These are phyloP conservation scores for Chelonus insularis DNA, from an alignment of 1,140 invertebrate genomes.

Conservation along the genomic window DNA sequence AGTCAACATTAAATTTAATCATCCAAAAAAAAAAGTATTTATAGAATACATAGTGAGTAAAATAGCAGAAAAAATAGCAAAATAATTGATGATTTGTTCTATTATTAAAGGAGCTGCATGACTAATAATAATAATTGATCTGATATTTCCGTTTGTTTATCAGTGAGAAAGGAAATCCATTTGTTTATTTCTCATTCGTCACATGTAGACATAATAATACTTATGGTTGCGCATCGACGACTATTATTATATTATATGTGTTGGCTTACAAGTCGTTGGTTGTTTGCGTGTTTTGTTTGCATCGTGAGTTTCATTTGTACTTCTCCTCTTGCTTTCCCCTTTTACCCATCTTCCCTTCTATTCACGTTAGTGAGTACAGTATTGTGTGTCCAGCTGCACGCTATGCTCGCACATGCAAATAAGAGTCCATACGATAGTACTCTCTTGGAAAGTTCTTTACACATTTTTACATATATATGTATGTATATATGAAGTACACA, in stretches of 20 bases:
- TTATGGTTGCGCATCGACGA: neutral
- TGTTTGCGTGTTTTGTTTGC: conserved; percentile 43
- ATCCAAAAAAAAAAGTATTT: too few relatives aligned
- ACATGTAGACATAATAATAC: neutral
- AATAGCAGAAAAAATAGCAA: too few relatives aligned
- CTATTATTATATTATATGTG: neutral
- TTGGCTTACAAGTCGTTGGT: neutral
- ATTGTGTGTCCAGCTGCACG: conserved; percentile 42
- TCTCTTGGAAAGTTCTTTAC: conserved; percentile 1
- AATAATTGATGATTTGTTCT: too few relatives aligned
- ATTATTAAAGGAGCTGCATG: too few relatives aligned
- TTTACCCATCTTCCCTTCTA: neutral
- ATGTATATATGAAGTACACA: neutral
- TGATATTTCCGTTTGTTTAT: neutral
- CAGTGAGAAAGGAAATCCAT: neutral
- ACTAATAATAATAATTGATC: neutral
- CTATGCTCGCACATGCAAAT: conserved; percentile 40
- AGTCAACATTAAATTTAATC: too few relatives aligned
- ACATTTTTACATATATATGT: neutral
- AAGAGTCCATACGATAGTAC: conserved; percentile 36
- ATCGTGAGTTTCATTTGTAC: conserved; percentile 39
- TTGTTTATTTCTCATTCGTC: neutral
- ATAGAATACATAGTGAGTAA: too few relatives aligned
- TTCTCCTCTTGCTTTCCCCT: neutral
- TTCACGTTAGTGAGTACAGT: too few relatives aligned